These are phyloP conservation scores for Conchocele bisecta DNA, from an alignment of 2,888 invertebrate genomes.

Conservation along the genomic window DNA sequence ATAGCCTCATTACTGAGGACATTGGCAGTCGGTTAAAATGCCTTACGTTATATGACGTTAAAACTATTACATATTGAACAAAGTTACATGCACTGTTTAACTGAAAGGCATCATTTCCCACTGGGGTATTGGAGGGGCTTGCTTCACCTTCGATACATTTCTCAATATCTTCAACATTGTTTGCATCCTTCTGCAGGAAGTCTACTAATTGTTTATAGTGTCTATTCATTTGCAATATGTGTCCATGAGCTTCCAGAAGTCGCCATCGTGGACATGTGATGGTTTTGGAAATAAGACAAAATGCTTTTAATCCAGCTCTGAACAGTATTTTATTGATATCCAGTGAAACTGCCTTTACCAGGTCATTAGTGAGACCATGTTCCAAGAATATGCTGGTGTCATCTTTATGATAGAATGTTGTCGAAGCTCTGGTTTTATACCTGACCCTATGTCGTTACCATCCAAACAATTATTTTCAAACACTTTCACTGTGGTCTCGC, in stretches of 20 bases:
- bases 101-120: too few species aligned
- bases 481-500: constrained; percentile 15
- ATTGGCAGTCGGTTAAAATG: too few species aligned
- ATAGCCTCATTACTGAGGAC: too few species aligned
- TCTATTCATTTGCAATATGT: constrained; percentile 13
- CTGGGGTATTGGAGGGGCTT: neutral
- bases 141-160: constrained; percentile 7
- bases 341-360: constrained; percentile 15
- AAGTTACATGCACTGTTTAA: too few species aligned
- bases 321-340: constrained; percentile 16
- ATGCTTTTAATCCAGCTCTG: constrained; percentile 16
- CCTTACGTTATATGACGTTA: too few species aligned
- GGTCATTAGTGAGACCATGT: constrained; percentile 12
- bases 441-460: constrained; percentile 27
- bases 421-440: constrained; percentile 21
- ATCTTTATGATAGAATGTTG: constrained; percentile 22
- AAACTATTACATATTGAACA: too few species aligned
- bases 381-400: constrained; percentile 22
- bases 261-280: constrained; percentile 11
- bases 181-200: neutral
- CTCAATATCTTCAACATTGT: neutral
- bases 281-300: constrained; percentile 1
- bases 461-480: constrained; percentile 32
- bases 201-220: constrained; percentile 3
- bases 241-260: constrained; percentile 10